Evolutionary conservation across 92 coral and sea anemone genomes (phyloP).

Genomic region (Zoanthus sansibaricus): DNA sequence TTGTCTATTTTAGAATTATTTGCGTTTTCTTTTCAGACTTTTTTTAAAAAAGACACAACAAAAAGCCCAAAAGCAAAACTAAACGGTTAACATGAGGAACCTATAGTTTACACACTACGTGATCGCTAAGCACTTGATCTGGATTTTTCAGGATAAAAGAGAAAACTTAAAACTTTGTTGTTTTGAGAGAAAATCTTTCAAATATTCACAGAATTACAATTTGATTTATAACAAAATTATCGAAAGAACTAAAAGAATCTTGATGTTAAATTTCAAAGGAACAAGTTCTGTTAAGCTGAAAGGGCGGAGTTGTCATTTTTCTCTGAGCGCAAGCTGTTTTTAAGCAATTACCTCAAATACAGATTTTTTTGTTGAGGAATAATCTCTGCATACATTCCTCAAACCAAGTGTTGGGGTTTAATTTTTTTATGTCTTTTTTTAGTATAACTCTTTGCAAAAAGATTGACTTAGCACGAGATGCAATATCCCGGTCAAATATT

Average conservation of each 20-base stretch:
- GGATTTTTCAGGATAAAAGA: not conserved
- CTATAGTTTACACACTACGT: not conserved
- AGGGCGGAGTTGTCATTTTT: not conserved
- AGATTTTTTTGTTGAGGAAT: not conserved
- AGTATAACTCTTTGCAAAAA: not conserved
- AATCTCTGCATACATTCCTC: not conserved
- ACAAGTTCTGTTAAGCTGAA: not conserved
- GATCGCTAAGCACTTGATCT: not conserved
- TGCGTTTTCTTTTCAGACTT: not conserved
- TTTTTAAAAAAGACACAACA: not conserved
- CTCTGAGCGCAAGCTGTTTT: not conserved
- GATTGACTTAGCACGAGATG: not conserved
- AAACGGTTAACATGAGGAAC: not conserved
- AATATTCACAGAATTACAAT: not conserved
- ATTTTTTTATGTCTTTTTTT: not conserved
- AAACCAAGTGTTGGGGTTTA: not conserved
- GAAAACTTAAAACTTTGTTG: not conserved
- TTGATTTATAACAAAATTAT: not conserved
- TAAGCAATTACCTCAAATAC: not conserved
- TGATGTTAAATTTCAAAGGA: not conserved
- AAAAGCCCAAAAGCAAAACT: not conserved
- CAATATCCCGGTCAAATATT: constrained; percentile 27
- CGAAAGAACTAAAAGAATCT: not conserved
- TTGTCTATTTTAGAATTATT: not conserved
- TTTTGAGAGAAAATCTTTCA: not conserved